phyloP scores from a whole-genome alignment of 2,888 invertebrate genomes.

The Yponomeuta plumbellus region DNA sequence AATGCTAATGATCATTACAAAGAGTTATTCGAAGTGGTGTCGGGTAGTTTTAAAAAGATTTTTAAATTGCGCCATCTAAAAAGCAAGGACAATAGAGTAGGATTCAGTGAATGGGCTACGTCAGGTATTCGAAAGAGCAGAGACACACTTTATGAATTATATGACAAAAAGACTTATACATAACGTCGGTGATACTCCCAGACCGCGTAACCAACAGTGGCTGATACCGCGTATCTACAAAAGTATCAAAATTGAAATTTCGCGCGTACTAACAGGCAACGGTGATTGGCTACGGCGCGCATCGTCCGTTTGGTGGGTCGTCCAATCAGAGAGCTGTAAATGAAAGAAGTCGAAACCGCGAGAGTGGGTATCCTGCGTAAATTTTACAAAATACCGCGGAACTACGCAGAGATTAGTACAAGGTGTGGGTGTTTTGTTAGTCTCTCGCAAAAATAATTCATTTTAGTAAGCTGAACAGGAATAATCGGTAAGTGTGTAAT shows the following conservation, averaged over 20 bases:
- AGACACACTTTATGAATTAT: too few species aligned
- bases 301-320: constrained; percentile 1
- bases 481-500: background rate
- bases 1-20: too few species aligned
- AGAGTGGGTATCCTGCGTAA: background rate
- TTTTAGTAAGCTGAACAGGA: background rate
- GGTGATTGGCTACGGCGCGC: background rate
- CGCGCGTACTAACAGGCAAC: background rate
- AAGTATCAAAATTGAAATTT: constrained; percentile 19
- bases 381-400: constrained; percentile 6
- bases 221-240: background rate
- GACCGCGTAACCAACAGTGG: background rate
- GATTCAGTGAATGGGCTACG: too few species aligned
- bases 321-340: constrained; percentile 3
- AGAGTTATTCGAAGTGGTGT: too few species aligned
- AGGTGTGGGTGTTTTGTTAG: constrained; percentile 2
- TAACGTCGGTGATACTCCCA: background rate
- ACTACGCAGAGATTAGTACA: background rate
- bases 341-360: background rate
- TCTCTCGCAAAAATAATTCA: background rate
- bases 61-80: too few species aligned
- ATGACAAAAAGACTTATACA: too few species aligned
- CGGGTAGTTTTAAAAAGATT: too few species aligned
- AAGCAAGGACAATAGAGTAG: too few species aligned
- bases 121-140: too few species aligned